Conservation (phyloP, 2,797 vertebrate genomes). For the Anolis apletophallus region DNA sequence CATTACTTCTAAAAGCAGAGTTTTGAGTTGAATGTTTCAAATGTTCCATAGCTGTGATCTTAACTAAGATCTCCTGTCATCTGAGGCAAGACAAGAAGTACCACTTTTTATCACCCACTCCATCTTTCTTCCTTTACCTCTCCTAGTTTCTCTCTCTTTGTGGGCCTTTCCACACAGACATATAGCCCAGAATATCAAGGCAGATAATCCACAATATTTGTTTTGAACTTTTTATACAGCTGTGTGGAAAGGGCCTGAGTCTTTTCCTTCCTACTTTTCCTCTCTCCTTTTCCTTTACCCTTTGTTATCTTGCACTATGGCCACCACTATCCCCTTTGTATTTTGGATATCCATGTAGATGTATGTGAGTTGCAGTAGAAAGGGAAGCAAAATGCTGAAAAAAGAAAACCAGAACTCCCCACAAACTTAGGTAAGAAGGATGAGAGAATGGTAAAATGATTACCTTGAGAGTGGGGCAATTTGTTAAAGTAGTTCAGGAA, state of each 20-base stretch:
- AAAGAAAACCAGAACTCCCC: too few relatives aligned
- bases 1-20: background rate
- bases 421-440: background rate
- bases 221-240: too few relatives aligned
- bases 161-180: too few relatives aligned
- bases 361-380: background rate
- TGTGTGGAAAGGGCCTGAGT: too few relatives aligned
- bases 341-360: background rate
- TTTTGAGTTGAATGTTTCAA: too few relatives aligned
- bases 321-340: background rate
- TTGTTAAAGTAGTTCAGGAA: too few relatives aligned
- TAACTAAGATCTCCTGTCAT: background rate
- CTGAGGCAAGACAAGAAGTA: background rate
- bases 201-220: too few relatives aligned
- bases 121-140: background rate
- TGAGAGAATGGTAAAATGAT: background rate
- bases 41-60: too few relatives aligned
- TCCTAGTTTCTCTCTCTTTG: background rate
- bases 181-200: too few relatives aligned
- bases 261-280: background rate
- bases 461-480: too few relatives aligned
- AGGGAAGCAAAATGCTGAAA: background rate
- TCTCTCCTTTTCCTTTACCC: background rate
- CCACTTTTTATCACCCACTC: too few relatives aligned
- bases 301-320: background rate